Conservation (phyloP, 2,888 invertebrate genomes). For the Catocala sponsa region DNA sequence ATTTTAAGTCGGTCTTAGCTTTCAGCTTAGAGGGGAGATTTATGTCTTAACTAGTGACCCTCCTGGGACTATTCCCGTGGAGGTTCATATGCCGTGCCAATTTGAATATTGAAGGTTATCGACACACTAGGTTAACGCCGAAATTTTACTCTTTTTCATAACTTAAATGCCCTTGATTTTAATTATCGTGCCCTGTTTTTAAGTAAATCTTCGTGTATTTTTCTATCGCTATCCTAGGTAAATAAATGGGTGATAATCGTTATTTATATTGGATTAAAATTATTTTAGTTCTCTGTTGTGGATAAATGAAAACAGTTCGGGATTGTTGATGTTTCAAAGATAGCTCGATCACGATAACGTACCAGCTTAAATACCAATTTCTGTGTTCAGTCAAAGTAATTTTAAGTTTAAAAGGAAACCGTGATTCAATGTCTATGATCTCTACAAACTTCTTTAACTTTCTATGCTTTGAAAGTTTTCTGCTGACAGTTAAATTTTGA, state of each 20-base stretch:
- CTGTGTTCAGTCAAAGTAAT: neutral
- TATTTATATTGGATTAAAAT: too few relatives aligned
- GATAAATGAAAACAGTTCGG: too few relatives aligned
- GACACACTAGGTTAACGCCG: neutral
- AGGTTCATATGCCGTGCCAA: slow-evolving; percentile 15
- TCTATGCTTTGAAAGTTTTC: slow-evolving; percentile 3
- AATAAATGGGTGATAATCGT: too few relatives aligned
- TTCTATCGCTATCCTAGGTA: too few relatives aligned
- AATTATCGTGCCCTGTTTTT: neutral
- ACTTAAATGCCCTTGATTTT: neutral
- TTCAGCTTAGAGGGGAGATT: slow-evolving; percentile 22
- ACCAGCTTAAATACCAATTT: neutral
- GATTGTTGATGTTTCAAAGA: too few relatives aligned
- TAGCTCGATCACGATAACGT: neutral
- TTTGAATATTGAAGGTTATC: neutral
- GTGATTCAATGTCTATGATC: neutral
- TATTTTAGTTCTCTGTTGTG: too few relatives aligned
- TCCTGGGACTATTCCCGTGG: neutral
- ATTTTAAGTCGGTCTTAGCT: slow-evolving; percentile 34
- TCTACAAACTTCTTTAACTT: slow-evolving; percentile 4
- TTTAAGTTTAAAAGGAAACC: neutral
- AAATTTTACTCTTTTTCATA: neutral
- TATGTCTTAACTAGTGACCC: slow-evolving; percentile 24
- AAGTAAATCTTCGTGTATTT: too few relatives aligned
- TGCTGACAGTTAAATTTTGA: slow-evolving; percentile 7